Conservation (phyloP, 2,888 invertebrate species). For the Ennomos erosarius region DNA sequence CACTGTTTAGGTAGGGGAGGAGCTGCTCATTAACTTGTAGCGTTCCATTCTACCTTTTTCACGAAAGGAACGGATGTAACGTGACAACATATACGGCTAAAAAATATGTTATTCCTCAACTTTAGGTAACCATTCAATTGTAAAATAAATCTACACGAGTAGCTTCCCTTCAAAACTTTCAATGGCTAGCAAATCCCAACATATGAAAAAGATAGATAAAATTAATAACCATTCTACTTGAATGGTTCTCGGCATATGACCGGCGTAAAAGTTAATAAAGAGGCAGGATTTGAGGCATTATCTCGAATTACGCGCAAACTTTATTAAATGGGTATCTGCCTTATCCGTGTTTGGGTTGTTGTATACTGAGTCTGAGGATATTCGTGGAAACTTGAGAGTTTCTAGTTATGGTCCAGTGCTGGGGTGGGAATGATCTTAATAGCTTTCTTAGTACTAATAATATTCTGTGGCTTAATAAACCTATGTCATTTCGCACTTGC, state of each 20-base stretch:
- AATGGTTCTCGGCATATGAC: slow-evolving; percentile 25
- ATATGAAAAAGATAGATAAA: slow-evolving; percentile 22
- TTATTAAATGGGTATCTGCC: slow-evolving; percentile 46
- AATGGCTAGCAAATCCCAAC: neutral
- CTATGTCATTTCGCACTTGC: too few relatives aligned
- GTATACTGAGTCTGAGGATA: neutral
- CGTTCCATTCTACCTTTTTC: too few relatives aligned
- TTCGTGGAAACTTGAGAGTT: slow-evolving; percentile 3
- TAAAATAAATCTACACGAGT: neutral
- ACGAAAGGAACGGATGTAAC: too few relatives aligned
- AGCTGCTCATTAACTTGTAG: too few relatives aligned
- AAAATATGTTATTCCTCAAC: too few relatives aligned
- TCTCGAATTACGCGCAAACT: slow-evolving; percentile 44
- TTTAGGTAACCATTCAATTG: too few relatives aligned
- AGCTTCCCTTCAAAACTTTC: neutral
- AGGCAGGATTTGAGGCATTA: slow-evolving; percentile 49
- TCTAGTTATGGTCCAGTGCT: slow-evolving; percentile 1
- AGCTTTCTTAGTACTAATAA: too few relatives aligned
- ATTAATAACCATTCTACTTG: slow-evolving; percentile 24
- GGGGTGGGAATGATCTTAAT: too few relatives aligned
- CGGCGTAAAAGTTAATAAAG: slow-evolving; percentile 47
- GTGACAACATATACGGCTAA: too few relatives aligned
- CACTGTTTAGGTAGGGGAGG: too few relatives aligned
- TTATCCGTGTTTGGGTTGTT: slow-evolving; percentile 30
- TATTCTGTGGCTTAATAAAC: too few relatives aligned